Evolutionary conservation across 1,140 invertebrate genomes (phyloP).

Genomic region (Protaetia brevitarsis): DNA sequence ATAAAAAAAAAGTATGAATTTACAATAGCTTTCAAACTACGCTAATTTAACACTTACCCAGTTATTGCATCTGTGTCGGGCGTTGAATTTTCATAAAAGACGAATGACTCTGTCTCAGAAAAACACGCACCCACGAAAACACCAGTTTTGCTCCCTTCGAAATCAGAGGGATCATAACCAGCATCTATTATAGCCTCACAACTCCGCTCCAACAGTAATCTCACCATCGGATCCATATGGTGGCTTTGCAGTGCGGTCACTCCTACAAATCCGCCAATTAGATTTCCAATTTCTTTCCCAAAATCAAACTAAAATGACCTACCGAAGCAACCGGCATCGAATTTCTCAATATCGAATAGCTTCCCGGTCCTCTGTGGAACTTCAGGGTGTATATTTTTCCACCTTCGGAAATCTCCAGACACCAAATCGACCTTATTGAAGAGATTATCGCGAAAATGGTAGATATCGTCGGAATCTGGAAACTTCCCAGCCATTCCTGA

Average conservation of each 20-base stretch:
- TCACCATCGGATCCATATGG: slow-evolving; percentile 83
- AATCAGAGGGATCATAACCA: slow-evolving; percentile 59
- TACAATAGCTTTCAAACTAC: neutral
- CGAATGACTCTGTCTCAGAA: slow-evolving; percentile 62
- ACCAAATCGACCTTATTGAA: slow-evolving; percentile 76
- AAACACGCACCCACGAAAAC: slow-evolving; percentile 77
- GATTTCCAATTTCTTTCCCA: neutral
- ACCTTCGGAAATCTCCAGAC: slow-evolving; percentile 72
- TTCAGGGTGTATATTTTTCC: slow-evolving; percentile 61
- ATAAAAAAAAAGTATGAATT: neutral
- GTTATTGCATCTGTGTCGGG: neutral
- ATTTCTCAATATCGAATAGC: slow-evolving; percentile 73
- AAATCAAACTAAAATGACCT: neutral
- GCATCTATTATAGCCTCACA: slow-evolving; percentile 86
- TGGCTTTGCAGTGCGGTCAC: slow-evolving; percentile 61
- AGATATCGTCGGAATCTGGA: slow-evolving; percentile 77
- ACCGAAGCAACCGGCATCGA: slow-evolving; percentile 79
- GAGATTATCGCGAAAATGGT: slow-evolving; percentile 74
- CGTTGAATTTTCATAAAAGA: neutral
- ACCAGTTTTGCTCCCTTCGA: slow-evolving; percentile 69
- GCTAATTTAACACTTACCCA: neutral
- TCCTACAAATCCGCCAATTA: too few relatives aligned
- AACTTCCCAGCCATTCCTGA: slow-evolving; percentile 76
- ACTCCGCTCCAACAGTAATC: slow-evolving; percentile 76
- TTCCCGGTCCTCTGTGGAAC: slow-evolving; percentile 74